phyloP scores from a whole-genome alignment of 1,140 invertebrate species.

The Lordiphosa mommai region DNA sequence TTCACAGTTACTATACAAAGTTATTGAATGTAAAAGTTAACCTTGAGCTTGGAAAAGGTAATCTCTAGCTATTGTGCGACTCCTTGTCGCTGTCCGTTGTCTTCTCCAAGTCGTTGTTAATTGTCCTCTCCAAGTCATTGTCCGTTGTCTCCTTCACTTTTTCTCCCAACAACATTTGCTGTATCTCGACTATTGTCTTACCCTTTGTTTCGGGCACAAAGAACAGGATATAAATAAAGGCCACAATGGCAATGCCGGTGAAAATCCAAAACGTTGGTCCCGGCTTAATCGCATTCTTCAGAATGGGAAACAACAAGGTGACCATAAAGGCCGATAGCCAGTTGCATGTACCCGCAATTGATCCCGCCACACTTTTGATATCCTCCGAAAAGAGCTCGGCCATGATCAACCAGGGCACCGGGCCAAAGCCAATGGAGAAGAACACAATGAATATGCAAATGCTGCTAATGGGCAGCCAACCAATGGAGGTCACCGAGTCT shows the following conservation, averaged over 20 bases:
- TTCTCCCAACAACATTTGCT: slow-evolving; percentile 43
- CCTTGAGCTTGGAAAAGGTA: no score
- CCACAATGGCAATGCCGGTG: slow-evolving; percentile 84
- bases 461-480: slow-evolving; percentile 87
- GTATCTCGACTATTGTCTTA: slow-evolving; percentile 85
- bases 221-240: slow-evolving; percentile 83
- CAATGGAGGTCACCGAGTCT: slow-evolving; percentile 66
- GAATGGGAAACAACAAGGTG: slow-evolving; percentile 83
- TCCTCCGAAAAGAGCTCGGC: slow-evolving; percentile 88
- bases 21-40: no score
- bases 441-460: slow-evolving; percentile 88
- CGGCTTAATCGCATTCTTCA: slow-evolving; percentile 78
- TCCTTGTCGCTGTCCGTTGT: no score
- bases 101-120: no score
- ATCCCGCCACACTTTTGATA: slow-evolving; percentile 87
- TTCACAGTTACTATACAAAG: no score
- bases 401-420: slow-evolving; percentile 89
- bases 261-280: slow-evolving; percentile 89
- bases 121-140: no score
- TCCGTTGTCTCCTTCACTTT: slow-evolving; percentile 12
- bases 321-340: slow-evolving; percentile 90
- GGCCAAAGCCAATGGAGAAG: slow-evolving; percentile 90
- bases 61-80: no score
- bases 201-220: slow-evolving; percentile 87
- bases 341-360: slow-evolving; percentile 88